Evolutionary conservation across 2,888 invertebrate species (phyloP).

Genomic region (Xanthorhoe designata): DNA sequence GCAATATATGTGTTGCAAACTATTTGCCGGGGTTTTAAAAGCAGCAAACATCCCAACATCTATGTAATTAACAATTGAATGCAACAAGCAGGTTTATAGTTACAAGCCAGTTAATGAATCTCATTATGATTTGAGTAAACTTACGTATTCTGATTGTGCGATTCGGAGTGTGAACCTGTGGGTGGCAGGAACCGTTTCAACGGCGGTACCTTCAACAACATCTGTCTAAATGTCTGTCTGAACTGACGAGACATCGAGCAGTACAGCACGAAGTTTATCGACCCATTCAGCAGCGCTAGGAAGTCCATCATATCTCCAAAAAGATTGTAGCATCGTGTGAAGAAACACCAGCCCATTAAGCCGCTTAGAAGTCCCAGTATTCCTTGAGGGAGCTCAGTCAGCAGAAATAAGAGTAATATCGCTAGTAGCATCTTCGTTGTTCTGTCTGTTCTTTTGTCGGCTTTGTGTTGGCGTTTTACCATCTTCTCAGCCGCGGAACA

Average conservation of each 20-base stretch:
- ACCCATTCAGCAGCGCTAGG: slow-evolving; percentile 95
- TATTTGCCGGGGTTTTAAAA: too few species aligned
- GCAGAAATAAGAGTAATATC: slow-evolving; percentile 92
- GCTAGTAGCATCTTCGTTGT: slow-evolving; percentile 96
- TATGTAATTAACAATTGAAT: background rate
- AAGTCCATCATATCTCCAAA: slow-evolving; percentile 96
- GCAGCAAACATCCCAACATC: too few species aligned
- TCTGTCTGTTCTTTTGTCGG: slow-evolving; percentile 92
- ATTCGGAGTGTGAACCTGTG: slow-evolving; percentile 86
- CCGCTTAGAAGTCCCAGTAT: slow-evolving; percentile 90
- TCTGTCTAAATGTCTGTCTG: slow-evolving; percentile 90
- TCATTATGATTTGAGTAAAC: slow-evolving; percentile 46
- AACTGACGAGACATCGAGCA: slow-evolving; percentile 98
- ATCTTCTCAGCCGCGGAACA: slow-evolving; percentile 80
- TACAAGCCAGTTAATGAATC: background rate
- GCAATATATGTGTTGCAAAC: too few species aligned
- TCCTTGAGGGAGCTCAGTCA: slow-evolving; percentile 96
- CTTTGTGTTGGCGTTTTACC: slow-evolving; percentile 82
- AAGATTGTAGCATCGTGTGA: slow-evolving; percentile 91
- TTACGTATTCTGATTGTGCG: slow-evolving; percentile 88
- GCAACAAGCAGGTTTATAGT: background rate
- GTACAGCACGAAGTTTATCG: slow-evolving; percentile 97
- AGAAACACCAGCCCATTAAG: slow-evolving; percentile 89
- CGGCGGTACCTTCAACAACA: slow-evolving; percentile 87
- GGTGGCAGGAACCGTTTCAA: slow-evolving; percentile 86